Evolutionary conservation across 2,888 invertebrate species (phyloP), one percentile per base, ranked within the genome.

Genomic region (Xiphydria camelus): DNA sequence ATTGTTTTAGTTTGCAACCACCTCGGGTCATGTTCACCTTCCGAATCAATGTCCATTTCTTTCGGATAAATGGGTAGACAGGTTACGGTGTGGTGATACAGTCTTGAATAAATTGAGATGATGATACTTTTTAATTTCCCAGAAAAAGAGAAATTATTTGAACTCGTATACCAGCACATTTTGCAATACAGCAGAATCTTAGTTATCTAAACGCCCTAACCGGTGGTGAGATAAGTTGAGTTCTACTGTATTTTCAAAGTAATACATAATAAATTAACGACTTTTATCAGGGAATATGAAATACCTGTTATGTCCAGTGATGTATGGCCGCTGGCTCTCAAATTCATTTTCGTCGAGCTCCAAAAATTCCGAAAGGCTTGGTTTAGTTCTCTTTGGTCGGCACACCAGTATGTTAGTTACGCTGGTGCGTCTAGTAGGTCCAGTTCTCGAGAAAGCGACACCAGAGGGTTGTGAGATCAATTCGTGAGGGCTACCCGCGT

Each of bases 61-160:
- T 94, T 93, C 6, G 96, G 94, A 76, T 91, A 90, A 41, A 97
- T 91, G 0, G 96, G 94, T 40, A 94, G 81, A 75, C 94, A 94
- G 0, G 94, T 95, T 45, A 90, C 90, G 0, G 96, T 94, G 74
- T 96, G 96, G 71, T 94, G 95, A 76, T 97, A 97, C 23, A 94
- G 77, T 69, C 94, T 88, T 75, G 2, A 75, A 73, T 29, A 21
- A 45, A 36, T n/a, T n/a, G n/a, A n/a, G n/a, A n/a, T n/a, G n/a
- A n/a, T n/a, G n/a, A n/a, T n/a, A n/a, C n/a, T n/a, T n/a, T n/a
- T n/a, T n/a, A n/a, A n/a, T n/a, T n/a, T n/a, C n/a, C n/a, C n/a
- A n/a, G n/a, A n/a, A n/a, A n/a, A n/a, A n/a, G n/a, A n/a, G n/a
- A n/a, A n/a, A n/a, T n/a, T n/a, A n/a, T n/a, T n/a, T n/a, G n/a